Evolutionary conservation across 1,140 invertebrate genomes (phyloP).

Genomic region (Zeugodacus cucurbitae): DNA sequence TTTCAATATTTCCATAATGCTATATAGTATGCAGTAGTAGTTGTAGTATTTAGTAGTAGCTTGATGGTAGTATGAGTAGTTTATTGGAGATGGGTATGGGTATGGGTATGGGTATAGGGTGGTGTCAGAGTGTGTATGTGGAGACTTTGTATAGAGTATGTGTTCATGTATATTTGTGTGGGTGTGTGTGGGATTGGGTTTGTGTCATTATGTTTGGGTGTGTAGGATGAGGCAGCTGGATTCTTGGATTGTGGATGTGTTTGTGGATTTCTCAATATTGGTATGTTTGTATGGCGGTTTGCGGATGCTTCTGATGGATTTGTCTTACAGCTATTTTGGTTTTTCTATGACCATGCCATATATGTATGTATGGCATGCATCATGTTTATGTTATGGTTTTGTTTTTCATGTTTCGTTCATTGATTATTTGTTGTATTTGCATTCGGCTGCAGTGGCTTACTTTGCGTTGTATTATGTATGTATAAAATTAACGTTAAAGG

Average conservation of each 20-base stretch:
- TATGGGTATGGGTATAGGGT: neutral
- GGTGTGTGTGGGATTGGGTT: neutral
- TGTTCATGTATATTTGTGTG: neutral
- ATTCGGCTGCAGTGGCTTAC: neutral
- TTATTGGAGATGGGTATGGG: neutral
- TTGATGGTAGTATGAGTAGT: neutral
- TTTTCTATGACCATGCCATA: neutral
- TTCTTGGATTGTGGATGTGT: neutral
- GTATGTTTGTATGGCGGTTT: neutral
- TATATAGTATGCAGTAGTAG: neutral
- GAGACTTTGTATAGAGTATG: neutral
- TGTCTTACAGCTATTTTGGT: neutral
- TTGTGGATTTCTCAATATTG: neutral
- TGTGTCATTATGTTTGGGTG: too few species aligned
- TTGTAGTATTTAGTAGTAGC: neutral
- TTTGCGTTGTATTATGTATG: neutral
- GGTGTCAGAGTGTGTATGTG: neutral
- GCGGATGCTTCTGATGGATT: neutral
- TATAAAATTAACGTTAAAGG: slow-evolving; percentile 6
- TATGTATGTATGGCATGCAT: neutral
- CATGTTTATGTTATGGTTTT: neutral
- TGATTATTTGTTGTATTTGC: neutral
- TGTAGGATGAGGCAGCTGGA: too few species aligned
- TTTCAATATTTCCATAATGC: slow-evolving; percentile 31
- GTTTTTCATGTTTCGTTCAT: neutral